Evolutionary conservation across 1,140 invertebrate genomes (phyloP).

Genomic region (Megalopta genalis): DNA sequence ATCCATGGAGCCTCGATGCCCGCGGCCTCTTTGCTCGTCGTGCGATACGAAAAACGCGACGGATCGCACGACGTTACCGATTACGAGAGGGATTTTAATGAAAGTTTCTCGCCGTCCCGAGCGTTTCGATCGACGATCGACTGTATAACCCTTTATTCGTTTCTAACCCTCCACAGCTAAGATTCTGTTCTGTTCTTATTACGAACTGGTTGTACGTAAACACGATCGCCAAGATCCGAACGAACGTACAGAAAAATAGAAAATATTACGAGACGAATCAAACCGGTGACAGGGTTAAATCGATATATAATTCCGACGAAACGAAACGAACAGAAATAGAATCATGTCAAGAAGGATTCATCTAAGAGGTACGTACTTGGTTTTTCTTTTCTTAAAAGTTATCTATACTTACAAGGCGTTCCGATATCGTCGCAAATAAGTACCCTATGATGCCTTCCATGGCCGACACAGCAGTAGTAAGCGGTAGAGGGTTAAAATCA

Average conservation of each 20-base stretch:
- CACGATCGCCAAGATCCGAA: background rate
- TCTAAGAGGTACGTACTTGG: background rate
- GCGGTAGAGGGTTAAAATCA: slow-evolving; percentile 57
- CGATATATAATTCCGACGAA: background rate
- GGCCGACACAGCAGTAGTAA: background rate
- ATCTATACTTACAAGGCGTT: slow-evolving; percentile 15
- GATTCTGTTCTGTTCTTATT: background rate
- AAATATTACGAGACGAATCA: too few relatives aligned
- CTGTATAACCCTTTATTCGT: slow-evolving; percentile 14
- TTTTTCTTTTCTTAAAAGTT: slow-evolving; percentile 5
- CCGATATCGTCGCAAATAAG: slow-evolving; percentile 14
- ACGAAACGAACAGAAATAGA: background rate
- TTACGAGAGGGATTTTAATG: slow-evolving; percentile 44
- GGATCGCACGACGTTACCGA: slow-evolving; percentile 40
- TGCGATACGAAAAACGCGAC: slow-evolving; percentile 12
- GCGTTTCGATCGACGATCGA: slow-evolving; percentile 62
- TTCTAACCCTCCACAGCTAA: slow-evolving; percentile 53
- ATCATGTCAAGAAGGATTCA: background rate
- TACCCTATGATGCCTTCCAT: background rate
- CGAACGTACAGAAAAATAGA: background rate
- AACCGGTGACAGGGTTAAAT: too few relatives aligned
- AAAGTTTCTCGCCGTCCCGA: slow-evolving; percentile 56
- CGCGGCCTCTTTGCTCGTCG: slow-evolving; percentile 20
- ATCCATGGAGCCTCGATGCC: slow-evolving; percentile 18
- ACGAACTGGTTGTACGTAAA: background rate